Percentiles rank a stretch among this genome's conserved stretches.
These are phyloP conservation scores for Palythoa heliodiscus DNA, from an alignment of 92 coral and sea anemone species.

Conservation along the genomic window DNA sequence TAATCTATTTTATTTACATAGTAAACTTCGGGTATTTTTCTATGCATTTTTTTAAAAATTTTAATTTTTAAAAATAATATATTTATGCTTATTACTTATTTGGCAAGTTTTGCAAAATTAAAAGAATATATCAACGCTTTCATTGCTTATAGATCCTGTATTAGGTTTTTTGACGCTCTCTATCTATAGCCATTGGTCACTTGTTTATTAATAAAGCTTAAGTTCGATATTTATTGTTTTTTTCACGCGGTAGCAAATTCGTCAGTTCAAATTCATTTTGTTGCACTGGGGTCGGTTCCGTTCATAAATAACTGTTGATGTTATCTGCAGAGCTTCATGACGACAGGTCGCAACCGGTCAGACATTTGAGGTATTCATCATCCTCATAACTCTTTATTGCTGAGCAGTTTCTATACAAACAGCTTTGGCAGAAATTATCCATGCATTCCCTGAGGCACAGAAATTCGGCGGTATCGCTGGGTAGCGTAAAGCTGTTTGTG, in stretches of 20 bases:
- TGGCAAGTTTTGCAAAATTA: too few relatives aligned
- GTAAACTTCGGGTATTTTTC: too few relatives aligned
- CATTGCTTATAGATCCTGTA: too few relatives aligned
- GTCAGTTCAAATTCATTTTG: not conserved
- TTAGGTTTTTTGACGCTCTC: too few relatives aligned
- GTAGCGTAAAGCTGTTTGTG: not conserved
- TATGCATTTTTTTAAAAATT: too few relatives aligned
- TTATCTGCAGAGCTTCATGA: not conserved
- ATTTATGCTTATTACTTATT: too few relatives aligned
- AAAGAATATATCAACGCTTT: too few relatives aligned
- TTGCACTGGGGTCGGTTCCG: not conserved
- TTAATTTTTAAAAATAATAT: too few relatives aligned
- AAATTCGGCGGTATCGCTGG: not conserved
- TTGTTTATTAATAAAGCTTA: too few relatives aligned
- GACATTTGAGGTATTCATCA: not conserved
- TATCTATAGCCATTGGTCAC: too few relatives aligned
- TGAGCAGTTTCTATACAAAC: not conserved
- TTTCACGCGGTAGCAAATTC: not conserved
- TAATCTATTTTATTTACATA: too few relatives aligned
- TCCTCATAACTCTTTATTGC: not conserved
- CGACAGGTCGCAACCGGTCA: not conserved
- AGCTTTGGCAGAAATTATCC: not conserved
- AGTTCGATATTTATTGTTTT: not conserved
- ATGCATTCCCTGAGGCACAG: not conserved
- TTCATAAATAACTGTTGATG: not conserved